Evolutionary conservation across 2,888 invertebrate genomes (phyloP), one percentile per base, ranked within the genome.

Genomic region (Drosophila birchii): DNA sequence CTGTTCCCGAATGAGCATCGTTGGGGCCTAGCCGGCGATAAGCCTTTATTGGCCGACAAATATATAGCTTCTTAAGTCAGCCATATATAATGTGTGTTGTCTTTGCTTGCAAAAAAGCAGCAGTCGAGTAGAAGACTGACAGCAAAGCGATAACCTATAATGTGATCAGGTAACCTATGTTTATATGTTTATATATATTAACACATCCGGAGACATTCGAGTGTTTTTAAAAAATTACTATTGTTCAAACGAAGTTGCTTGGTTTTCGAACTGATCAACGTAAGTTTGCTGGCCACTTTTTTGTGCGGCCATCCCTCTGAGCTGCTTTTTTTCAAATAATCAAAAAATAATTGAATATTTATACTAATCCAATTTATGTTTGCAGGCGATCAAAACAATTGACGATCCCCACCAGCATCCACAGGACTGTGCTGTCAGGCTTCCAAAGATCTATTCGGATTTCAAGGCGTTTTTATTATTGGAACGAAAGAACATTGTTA

Each of bases 161-260:
- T 47, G 18, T 11, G 9, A 53, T 60, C 70, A 71, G 71, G 71
- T 71, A 71, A 71, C 55, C 60, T 51, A 61, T 71, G 36, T 44
- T 47, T 55, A 49, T 29, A 38, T 54, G 34, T 58, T 47, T 29
- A 41, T 11, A 32, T 29, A 26, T 5, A 29, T 29, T 32, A 23
- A 47, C 58, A 70, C 58, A 44, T 26, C 51, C 29, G 18, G 49
- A 32, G 47, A 32, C 34, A 14, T 26, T 51, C 9, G 43, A 51
- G 59, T 71, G 60, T 59, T 55, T 71, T 34, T n/a, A n/a, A n/a
- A n/a, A 39, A 53, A 49, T 18, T 34, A 43, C 38, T 11, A 71
- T 51, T 69, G 32, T 60, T 62, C 39, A 18, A 60, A 49, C 54
- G 55, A 55, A 55, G 55, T 55, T 68, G 34, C 45, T 55, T 47